Percentiles rank a stretch among this genome's conserved stretches.
These are phyloP conservation scores for Aurelia aurita complex sp. Pacific DNA, from an alignment of 30 jellyfish, hydroid and myxozoan genomes.

Conservation along the genomic window DNA sequence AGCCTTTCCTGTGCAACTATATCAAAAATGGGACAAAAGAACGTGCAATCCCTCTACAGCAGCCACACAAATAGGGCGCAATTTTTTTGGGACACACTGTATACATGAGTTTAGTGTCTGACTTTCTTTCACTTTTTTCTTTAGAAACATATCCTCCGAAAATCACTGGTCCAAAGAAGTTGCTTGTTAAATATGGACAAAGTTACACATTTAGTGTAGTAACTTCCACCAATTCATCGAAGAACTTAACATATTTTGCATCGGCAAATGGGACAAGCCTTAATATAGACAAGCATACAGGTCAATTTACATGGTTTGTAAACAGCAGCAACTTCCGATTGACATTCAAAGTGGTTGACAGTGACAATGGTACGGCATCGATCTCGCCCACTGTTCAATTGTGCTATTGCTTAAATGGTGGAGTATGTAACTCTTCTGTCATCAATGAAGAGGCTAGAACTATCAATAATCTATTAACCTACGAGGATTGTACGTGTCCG, in stretches of 20 bases:
- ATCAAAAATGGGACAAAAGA: too few relatives aligned
- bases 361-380: conserved; percentile 8
- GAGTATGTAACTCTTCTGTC: conserved; percentile 19
- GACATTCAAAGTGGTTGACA: conserved; percentile 40
- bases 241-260: conserved; percentile 29
- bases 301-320: conserved; percentile 16
- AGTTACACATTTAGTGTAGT: not conserved
- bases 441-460: conserved; percentile 3
- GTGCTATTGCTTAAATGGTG: conserved; percentile 57
- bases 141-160: conserved; percentile 39
- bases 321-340: conserved; percentile 7
- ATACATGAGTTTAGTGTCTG: not conserved
- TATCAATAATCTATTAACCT: not conserved
- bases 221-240: conserved; percentile 25
- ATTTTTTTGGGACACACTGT: too few relatives aligned
- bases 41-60: too few relatives aligned
- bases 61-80: too few relatives aligned
- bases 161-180: conserved; percentile 35
- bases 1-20: too few relatives aligned
- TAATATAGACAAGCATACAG: conserved; percentile 16
- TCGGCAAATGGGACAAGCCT: conserved; percentile 30
- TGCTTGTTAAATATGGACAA: conserved; percentile 16
- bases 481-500: conserved; percentile 47
- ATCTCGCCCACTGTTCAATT: conserved; percentile 14
- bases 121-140: not conserved